Conservation (phyloP, 30 jellyfish, hydroid and myxozoan species). For the Aurelia aurita complex sp. Pacific region DNA sequence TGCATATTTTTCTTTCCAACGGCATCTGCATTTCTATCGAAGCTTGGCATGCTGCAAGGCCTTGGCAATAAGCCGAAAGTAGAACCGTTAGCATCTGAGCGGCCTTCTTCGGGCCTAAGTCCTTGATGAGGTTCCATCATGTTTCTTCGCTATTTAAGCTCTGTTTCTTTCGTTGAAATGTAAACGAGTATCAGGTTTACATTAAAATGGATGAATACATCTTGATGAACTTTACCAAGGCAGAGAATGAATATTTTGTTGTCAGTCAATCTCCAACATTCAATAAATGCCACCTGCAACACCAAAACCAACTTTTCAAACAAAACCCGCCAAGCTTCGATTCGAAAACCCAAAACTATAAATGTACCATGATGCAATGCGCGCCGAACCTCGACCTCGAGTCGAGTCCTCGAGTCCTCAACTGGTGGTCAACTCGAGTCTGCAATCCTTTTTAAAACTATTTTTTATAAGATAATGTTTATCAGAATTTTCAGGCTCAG, state of each 20-base stretch:
- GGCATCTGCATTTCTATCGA: constrained; percentile 24
- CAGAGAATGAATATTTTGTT: constrained; percentile 18
- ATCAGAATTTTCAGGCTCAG: too few species aligned
- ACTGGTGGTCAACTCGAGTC: too few species aligned
- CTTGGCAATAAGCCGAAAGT: constrained; percentile 36
- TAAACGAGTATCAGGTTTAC: not conserved
- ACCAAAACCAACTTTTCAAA: constrained; percentile 32
- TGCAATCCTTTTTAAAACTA: too few species aligned
- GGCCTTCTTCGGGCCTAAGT: not conserved
- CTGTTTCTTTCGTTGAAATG: not conserved
- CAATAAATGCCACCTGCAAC: constrained; percentile 48
- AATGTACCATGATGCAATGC: constrained; percentile 32
- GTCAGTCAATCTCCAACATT: not conserved
- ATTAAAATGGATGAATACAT: constrained; percentile 7
- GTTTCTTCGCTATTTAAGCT: too few species aligned
- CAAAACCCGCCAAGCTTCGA: constrained; percentile 58
- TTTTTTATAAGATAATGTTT: too few species aligned
- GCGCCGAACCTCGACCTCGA: not conserved
- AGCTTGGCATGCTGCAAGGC: constrained; percentile 72
- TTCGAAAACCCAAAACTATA: not conserved
- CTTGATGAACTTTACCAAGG: constrained; percentile 7
- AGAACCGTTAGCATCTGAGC: not conserved
- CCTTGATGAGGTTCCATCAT: too few species aligned
- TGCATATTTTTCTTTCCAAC: constrained; percentile 29
- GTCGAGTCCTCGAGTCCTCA: not conserved